Conservation (phyloP, 1,140 invertebrate species). For the Drosophila pachea region DNA sequence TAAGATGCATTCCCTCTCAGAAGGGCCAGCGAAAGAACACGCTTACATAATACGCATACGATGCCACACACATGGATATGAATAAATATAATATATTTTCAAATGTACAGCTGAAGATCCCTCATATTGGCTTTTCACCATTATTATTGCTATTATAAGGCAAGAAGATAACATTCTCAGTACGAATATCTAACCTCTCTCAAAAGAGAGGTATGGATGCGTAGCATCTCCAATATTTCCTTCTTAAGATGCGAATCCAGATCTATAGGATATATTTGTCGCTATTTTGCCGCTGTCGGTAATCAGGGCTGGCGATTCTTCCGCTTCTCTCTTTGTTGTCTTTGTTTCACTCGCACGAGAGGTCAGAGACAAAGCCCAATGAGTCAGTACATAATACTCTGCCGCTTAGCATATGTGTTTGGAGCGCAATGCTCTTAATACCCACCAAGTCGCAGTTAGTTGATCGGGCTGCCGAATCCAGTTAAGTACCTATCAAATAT, state of each 20-base stretch:
- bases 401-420: constrained; percentile 18
- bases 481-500: constrained; percentile 13
- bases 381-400: constrained; percentile 16
- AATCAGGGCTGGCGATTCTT: neutral
- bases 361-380: neutral
- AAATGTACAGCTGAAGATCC: too few relatives aligned
- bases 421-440: constrained; percentile 3
- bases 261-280: neutral
- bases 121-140: too few relatives aligned
- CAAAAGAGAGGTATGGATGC: too few relatives aligned
- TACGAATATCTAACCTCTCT: too few relatives aligned
- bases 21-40: too few relatives aligned
- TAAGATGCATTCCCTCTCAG: constrained; percentile 6
- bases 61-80: too few relatives aligned
- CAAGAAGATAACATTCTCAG: too few relatives aligned
- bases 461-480: constrained; percentile 31
- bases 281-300: neutral
- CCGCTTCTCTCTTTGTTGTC: neutral
- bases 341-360: constrained; percentile 1
- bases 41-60: too few relatives aligned
- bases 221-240: too few relatives aligned
- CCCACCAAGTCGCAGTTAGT: constrained; percentile 19
- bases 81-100: too few relatives aligned
- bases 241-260: too few relatives aligned
- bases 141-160: too few relatives aligned